Percentiles rank a stretch among this genome's conserved stretches.
Conservation (phyloP, 2,113 vertebrate genomes). For the Actenoides hombroni region DNA sequence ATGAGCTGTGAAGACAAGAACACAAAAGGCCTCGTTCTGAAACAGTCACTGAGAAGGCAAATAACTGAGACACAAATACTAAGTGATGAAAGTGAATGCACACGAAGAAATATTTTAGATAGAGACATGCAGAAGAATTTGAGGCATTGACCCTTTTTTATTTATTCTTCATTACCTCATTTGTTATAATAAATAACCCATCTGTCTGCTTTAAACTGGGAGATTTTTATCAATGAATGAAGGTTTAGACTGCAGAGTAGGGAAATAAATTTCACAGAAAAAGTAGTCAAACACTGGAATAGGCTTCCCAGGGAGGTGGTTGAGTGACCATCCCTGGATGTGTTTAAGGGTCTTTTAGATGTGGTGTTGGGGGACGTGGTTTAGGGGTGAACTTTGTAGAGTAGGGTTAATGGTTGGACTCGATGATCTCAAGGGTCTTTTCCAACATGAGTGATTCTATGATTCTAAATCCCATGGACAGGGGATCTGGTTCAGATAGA, state of each 20-base stretch:
- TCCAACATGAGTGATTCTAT: too few species aligned
- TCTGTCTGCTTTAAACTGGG: neutral
- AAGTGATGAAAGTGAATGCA: neutral
- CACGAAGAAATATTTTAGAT: neutral
- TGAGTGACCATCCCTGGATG: too few species aligned
- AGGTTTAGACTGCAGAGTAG: too few species aligned
- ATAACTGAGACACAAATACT: neutral
- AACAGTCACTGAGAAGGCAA: neutral
- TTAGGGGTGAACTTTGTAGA: too few species aligned
- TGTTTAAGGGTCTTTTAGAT: too few species aligned
- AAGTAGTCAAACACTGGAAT: too few species aligned
- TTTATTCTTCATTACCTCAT: neutral
- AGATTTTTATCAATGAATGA: neutral
- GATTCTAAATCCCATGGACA: neutral
- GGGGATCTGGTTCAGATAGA: neutral
- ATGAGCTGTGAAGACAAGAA: slow-evolving; percentile 40
- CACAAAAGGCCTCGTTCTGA: neutral
- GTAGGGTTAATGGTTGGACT: too few species aligned
- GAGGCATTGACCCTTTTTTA: neutral
- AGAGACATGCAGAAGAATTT: neutral
- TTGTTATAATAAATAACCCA: neutral
- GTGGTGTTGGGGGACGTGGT: too few species aligned
- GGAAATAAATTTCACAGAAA: too few species aligned
- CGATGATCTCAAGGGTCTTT: too few species aligned
- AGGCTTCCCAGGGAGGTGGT: too few species aligned